These are phyloP conservation scores for Melanotaenia duboulayi DNA, from an alignment of 2,113 vertebrate species.

Conservation along the genomic window DNA sequence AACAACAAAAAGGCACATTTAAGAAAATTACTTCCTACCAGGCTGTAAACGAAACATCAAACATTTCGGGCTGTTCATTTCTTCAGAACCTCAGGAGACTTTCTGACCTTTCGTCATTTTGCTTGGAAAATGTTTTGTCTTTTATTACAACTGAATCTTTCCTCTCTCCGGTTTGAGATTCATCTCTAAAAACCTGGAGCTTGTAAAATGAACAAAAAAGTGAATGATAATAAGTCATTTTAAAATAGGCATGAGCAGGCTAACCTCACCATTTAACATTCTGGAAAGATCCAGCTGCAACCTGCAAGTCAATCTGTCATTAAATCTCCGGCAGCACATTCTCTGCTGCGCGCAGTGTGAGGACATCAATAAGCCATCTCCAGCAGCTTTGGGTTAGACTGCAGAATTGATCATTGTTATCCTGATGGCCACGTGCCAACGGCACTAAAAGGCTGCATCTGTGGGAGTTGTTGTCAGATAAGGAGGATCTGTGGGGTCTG, in stretches of 20 bases:
- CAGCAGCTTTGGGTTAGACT: constrained; percentile 49
- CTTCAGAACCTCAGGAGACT: constrained; percentile 7
- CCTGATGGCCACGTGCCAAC: constrained; percentile 63
- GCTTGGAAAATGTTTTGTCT: neutral
- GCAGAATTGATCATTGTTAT: constrained; percentile 70
- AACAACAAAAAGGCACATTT: constrained; percentile 35
- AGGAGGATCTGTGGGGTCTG: constrained; percentile 1
- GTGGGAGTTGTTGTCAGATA: constrained; percentile 35
- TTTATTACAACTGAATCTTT: constrained; percentile 13
- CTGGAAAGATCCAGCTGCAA: constrained; percentile 41
- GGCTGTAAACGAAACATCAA: neutral
- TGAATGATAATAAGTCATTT: too few species aligned
- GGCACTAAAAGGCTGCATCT: constrained; percentile 47
- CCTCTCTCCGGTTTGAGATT: neutral
- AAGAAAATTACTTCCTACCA: constrained; percentile 35
- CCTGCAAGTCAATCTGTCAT: constrained; percentile 59
- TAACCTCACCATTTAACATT: constrained; percentile 54
- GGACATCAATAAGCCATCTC: constrained; percentile 73
- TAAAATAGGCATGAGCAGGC: constrained; percentile 33
- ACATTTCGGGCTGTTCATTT: too few species aligned
- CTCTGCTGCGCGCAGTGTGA: constrained; percentile 39
- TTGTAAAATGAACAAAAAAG: neutral
- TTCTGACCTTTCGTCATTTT: neutral
- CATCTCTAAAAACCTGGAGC: neutral
- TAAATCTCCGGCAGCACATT: constrained; percentile 54